A percentile compares a stretch with the other conserved stretches of the same genome.
Conservation (phyloP, 2,113 vertebrate genomes). For the Neogale vison region DNA sequence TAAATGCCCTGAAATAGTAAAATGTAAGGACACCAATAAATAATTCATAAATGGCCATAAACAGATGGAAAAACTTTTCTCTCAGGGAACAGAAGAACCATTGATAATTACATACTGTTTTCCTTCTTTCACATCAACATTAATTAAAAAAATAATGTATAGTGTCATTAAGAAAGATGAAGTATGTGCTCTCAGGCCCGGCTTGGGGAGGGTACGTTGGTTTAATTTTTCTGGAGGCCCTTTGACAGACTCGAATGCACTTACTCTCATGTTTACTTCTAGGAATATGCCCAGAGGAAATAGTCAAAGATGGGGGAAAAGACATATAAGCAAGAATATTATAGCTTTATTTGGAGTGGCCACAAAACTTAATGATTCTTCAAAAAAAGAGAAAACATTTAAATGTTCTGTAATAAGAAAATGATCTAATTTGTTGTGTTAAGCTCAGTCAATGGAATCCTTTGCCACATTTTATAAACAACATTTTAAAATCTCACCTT, state of each 20-base stretch:
- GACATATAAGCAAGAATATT: not conserved
- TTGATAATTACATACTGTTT: not conserved
- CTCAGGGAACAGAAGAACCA: not conserved
- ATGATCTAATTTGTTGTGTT: not conserved
- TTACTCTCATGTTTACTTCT: not conserved
- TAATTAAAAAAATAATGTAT: not conserved
- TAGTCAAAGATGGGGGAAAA: not conserved
- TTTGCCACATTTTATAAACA: not conserved
- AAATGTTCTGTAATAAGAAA: not conserved
- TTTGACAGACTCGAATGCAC: not conserved
- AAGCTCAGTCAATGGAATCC: not conserved
- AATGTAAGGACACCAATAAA: not conserved
- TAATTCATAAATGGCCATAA: not conserved
- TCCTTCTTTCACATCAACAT: not conserved
- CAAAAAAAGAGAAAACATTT: not conserved
- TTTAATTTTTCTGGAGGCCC: not conserved
- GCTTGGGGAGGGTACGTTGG: not conserved
- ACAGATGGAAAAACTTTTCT: not conserved
- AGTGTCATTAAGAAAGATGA: not conserved
- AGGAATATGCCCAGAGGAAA: not conserved
- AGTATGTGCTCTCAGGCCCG: not conserved
- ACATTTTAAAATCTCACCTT: not conserved
- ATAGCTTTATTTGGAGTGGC: not conserved
- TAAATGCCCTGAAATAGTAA: not conserved
- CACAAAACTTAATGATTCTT: not conserved